Base-by-base conservation (phyloP, 2,888 invertebrate genomes). In the Ectemnius cavifrons region DNA sequence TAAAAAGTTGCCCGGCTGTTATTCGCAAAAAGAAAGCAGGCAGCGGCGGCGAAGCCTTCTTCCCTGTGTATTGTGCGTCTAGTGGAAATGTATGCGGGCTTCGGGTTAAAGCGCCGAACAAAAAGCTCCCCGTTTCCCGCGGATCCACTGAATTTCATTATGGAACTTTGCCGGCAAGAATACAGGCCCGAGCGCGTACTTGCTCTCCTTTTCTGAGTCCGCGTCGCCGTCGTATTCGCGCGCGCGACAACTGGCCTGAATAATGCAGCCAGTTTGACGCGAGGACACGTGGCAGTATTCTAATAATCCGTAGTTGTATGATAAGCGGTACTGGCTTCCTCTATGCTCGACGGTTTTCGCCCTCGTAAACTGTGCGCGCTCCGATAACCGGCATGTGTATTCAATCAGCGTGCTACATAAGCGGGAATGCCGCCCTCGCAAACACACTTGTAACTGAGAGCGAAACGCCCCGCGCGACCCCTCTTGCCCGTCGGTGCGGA, bases 141-240 rank as follows among this genome's bases (percentile, higher is more conserved):
- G 67, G 67, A 77, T 75, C 75, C 61, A 75, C 18, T 75, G 77
- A 77, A 77, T 77, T 75, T 75, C 77, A 75, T 77, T 77, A 77
- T 75, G 67, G 67, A 67, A 75, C 64, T 71, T 75, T 67, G 75
- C 75, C 71, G 37, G 75, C 58, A 71, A 71, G 65, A 71, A 71
- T 68, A 77, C 75, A 71, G 67, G 75, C 23, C 23, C 23, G 23
- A 23, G 23, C 23, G 23, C 23, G n/a, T n/a, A 11, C 37, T 37
- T 11, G 8, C 37, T 37, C 37, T 37, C 37, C 37, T 37, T 37
- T 37, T 11, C 5, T 5, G 52, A 14, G 52, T 52, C 16, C 16
- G 14, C 16, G 14, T 52, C 52, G 16, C 52, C 14, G 4, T 13
- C 52, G 14, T 23, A 23, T 23, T 23, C 52, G 37, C 37, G 16